Evolutionary conservation across 1,140 invertebrate genomes (phyloP), one percentile per base, ranked within the genome.

Genomic region (Lepidurus arcticus): DNA sequence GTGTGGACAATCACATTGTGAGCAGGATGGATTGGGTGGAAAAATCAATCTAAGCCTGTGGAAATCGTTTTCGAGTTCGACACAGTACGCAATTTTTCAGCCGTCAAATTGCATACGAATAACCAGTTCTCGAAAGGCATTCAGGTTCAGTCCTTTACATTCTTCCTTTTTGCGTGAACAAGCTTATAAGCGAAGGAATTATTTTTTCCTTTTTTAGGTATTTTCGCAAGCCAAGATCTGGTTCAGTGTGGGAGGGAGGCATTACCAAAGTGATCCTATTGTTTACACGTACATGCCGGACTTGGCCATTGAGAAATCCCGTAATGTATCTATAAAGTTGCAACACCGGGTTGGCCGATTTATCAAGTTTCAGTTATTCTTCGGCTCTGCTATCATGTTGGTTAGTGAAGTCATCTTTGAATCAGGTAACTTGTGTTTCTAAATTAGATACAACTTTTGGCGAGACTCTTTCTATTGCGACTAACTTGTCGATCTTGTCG

Each of bases 361-460:
- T 84, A 85, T 95, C 44, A 92, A 92, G 83, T 85, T 95, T 73
- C 91, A 93, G 82, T 88, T 96, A 42, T 93, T 91, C 85, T 96
- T 96, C 83, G 92, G 92, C 74, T 88, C 91, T 7, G 88, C 89
- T 80, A 96, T 94, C 94, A 91, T 97, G 81, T 89, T 96, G 87
- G 88, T 97, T 80, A 94, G 93, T 83, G 94, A 96, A 86, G 89
- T 96, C 76, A 89, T 89, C 78, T 93, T 93, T 82, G 90, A 92
- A 83, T 92, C 91, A 81, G 90, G 92, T 92, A 85, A 89, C 24
- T 21, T 74, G 73, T 26, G 8, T 74, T 21, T 10, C 21, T 73
- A 24, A n/a, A n/a, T 73, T 73, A 3, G 21, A n/a, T 73, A 16
- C 16, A n/a, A 24, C 53, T 24, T 73, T 34, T 34, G 34, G 34